Percentiles rank a stretch among this genome's conserved stretches.
Conservation (phyloP, 2,888 invertebrate genomes). For the Pseudococcus longispinus region DNA sequence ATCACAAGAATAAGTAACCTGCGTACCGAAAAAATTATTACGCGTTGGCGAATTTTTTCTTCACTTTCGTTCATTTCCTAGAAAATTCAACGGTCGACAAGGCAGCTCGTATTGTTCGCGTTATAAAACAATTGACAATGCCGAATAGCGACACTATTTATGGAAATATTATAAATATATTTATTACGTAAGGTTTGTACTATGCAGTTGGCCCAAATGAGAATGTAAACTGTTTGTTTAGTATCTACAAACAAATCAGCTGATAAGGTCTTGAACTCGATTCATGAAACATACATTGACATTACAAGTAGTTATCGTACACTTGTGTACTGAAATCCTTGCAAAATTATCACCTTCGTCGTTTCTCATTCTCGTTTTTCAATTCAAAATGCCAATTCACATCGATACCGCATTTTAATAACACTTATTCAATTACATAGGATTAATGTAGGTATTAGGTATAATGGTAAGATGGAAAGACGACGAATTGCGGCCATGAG, state of each 20-base stretch:
- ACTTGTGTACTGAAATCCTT: no score
- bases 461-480: not conserved
- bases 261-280: constrained; percentile 14
- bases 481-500: not conserved
- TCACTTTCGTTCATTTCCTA: constrained; percentile 28
- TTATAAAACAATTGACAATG: constrained; percentile 27
- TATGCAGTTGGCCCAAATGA: not conserved
- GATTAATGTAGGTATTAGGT: not conserved
- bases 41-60: constrained; percentile 12
- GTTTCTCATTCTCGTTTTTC: not conserved
- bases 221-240: not conserved
- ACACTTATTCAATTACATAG: not conserved
- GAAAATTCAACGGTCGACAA: not conserved
- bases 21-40: not conserved
- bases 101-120: not conserved
- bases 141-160: not conserved
- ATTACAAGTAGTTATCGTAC: not conserved
- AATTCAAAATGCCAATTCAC: not conserved
- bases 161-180: constrained; percentile 19
- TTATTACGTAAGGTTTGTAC: constrained; percentile 9
- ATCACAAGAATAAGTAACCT: not conserved
- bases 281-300: not conserved
- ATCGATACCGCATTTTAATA: not conserved
- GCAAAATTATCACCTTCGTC: no score
- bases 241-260: not conserved